These are phyloP conservation scores for Polydrusus tereticollis DNA, from an alignment of 2,888 invertebrate species.

Conservation along the genomic window DNA sequence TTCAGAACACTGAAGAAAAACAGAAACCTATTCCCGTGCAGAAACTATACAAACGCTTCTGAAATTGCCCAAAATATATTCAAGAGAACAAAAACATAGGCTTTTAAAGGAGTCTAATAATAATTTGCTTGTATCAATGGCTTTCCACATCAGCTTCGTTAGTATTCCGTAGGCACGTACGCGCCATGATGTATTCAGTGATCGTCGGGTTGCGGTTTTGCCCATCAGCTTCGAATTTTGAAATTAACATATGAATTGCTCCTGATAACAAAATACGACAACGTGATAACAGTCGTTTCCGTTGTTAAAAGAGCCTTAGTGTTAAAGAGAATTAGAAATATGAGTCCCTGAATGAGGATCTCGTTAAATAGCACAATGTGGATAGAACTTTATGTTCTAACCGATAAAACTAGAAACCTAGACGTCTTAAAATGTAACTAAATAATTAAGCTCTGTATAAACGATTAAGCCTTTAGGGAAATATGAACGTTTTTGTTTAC, in stretches of 20 bases:
- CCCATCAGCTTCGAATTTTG: slow-evolving; percentile 18
- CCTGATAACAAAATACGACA: slow-evolving; percentile 11
- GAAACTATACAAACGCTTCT: not conserved
- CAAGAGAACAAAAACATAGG: slow-evolving; percentile 7
- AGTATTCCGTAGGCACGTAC: not conserved
- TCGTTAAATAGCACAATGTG: too few relatives aligned
- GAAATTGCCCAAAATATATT: not conserved
- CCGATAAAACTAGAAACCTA: too few relatives aligned
- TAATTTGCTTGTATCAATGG: slow-evolving; percentile 16
- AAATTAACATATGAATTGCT: slow-evolving; percentile 16
- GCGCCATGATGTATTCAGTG: slow-evolving; percentile 19
- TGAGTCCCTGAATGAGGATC: not conserved
- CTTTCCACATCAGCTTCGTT: slow-evolving; percentile 15
- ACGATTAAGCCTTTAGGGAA: too few relatives aligned
- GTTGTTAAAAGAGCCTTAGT: not conserved
- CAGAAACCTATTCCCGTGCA: not conserved
- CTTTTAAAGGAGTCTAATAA: slow-evolving; percentile 4
- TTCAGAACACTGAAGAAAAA: not conserved
- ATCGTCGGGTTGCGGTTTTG: slow-evolving; percentile 11
- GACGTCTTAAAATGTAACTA: too few relatives aligned
- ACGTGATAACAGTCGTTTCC: slow-evolving; percentile 7
- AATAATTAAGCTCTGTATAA: too few relatives aligned
- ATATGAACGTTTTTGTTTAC: too few relatives aligned
- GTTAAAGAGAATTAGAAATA: not conserved
- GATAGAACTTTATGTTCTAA: too few relatives aligned